These are phyloP conservation scores for Caenorhabditis parvicauda DNA, from an alignment of 2,888 invertebrate genomes.

Conservation along the genomic window DNA sequence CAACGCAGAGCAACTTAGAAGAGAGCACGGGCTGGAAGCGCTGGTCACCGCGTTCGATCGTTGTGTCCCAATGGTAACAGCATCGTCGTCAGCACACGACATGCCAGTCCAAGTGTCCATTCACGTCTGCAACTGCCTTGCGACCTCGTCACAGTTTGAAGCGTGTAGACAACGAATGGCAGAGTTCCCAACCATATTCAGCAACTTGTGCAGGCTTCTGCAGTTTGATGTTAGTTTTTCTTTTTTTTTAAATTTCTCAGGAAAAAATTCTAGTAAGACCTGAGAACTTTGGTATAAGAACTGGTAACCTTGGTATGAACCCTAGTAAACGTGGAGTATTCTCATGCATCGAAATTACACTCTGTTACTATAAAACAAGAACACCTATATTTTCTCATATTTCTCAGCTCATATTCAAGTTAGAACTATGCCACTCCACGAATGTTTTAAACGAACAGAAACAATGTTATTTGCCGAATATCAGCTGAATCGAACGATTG, in stretches of 20 bases:
- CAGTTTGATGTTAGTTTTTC: conserved; percentile 74
- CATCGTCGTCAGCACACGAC: conserved; percentile 76
- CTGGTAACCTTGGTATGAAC: no score
- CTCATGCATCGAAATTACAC: no score
- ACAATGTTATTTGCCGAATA: no score
- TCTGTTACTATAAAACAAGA: no score
- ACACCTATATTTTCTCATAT: no score
- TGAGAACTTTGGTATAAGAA: no score
- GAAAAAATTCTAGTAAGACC: neutral
- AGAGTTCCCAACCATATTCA: conserved; percentile 81
- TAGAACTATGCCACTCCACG: no score
- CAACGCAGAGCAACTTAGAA: conserved; percentile 91
- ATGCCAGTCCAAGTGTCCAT: conserved; percentile 80
- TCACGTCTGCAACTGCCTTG: conserved; percentile 85
- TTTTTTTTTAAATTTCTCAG: conserved; percentile 5
- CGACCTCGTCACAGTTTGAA: conserved; percentile 91
- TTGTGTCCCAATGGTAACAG: conserved; percentile 85
- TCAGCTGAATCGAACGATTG: no score
- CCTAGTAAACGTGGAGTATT: no score
- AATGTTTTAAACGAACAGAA: no score
- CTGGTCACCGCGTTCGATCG: conserved; percentile 86
- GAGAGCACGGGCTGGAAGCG: conserved; percentile 87
- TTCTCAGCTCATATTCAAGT: no score
- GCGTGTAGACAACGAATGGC: conserved; percentile 84
- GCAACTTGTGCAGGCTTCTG: conserved; percentile 81